Percentiles rank a stretch among this genome's conserved stretches.
Evolutionary conservation across 2,113 vertebrate genomes (phyloP).

Genomic region (Eptesicus fuscus): DNA sequence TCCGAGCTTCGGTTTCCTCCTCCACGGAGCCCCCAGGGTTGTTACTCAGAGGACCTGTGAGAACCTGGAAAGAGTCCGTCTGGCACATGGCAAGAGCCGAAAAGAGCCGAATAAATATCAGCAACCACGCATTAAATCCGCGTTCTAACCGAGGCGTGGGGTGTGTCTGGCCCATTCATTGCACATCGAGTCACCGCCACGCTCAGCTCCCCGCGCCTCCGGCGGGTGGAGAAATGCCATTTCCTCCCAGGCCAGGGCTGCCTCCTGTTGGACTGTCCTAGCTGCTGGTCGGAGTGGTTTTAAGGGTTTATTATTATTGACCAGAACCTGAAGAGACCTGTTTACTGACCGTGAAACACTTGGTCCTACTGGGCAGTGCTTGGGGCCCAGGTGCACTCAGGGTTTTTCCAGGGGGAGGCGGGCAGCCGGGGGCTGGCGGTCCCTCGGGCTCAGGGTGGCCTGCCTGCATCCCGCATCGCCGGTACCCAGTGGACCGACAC

Average conservation of each 20-base stretch:
- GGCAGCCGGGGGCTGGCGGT: rapidly evolving
- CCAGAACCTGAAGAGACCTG: not conserved
- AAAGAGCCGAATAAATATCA: rapidly evolving
- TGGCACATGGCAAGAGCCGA: too few relatives aligned
- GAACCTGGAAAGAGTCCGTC: not conserved
- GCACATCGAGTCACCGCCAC: too few relatives aligned
- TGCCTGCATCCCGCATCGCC: too few relatives aligned
- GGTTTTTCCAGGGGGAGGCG: not conserved
- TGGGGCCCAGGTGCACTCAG: not conserved
- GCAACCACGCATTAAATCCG: rapidly evolving
- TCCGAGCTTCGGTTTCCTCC: too few relatives aligned
- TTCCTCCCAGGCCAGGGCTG: not conserved
- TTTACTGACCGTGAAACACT: not conserved
- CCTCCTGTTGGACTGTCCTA: not conserved
- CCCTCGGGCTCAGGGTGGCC: rapidly evolving
- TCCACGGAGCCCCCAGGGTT: not conserved
- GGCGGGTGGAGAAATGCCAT: too few relatives aligned
- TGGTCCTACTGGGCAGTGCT: not conserved
- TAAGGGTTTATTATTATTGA: not conserved
- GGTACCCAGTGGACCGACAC: rapidly evolving
- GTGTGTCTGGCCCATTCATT: too few relatives aligned
- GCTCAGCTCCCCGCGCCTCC: too few relatives aligned
- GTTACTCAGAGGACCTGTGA: too few relatives aligned
- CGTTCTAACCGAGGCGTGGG: rapidly evolving
- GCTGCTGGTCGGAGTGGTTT: not conserved